Evolutionary conservation across 2,113 vertebrate species (phyloP).

Genomic region (Varanus salvator): DNA sequence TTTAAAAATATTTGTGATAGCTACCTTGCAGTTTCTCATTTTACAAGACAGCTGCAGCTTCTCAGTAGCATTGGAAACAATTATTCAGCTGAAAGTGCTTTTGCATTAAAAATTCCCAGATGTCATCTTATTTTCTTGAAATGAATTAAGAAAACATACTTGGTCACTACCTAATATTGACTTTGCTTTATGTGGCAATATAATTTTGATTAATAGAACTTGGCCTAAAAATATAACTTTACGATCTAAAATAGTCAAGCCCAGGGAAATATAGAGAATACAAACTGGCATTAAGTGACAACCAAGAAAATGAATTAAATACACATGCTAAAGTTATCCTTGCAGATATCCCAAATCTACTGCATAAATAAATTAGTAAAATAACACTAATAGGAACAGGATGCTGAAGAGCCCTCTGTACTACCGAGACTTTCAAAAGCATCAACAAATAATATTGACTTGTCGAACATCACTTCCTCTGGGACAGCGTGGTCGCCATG

Average conservation of each 20-base stretch:
- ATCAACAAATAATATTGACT: not conserved
- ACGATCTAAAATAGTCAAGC: not conserved
- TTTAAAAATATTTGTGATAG: not conserved
- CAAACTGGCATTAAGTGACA: not conserved
- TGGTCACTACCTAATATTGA: not conserved
- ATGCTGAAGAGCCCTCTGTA: not conserved
- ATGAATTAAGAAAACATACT: not conserved
- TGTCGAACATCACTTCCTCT: not conserved
- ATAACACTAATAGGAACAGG: not conserved
- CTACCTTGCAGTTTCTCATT: not conserved
- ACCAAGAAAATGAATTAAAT: not conserved
- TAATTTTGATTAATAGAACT: not conserved
- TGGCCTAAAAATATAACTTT: not conserved
- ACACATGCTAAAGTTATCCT: not conserved
- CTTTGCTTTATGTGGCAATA: not conserved
- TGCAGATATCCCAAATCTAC: not conserved
- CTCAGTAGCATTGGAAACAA: rapidly evolving
- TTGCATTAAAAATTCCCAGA: conserved; percentile 20
- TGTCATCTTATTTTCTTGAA: not conserved
- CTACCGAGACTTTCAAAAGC: not conserved
- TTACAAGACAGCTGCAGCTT: not conserved
- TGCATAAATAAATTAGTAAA: not conserved
- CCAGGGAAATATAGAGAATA: too few species aligned
- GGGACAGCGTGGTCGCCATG: not conserved
- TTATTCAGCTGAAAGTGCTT: conserved; percentile 4